These are phyloP conservation scores for Phortica magna DNA, from an alignment of 2,888 invertebrate species.

Conservation along the genomic window DNA sequence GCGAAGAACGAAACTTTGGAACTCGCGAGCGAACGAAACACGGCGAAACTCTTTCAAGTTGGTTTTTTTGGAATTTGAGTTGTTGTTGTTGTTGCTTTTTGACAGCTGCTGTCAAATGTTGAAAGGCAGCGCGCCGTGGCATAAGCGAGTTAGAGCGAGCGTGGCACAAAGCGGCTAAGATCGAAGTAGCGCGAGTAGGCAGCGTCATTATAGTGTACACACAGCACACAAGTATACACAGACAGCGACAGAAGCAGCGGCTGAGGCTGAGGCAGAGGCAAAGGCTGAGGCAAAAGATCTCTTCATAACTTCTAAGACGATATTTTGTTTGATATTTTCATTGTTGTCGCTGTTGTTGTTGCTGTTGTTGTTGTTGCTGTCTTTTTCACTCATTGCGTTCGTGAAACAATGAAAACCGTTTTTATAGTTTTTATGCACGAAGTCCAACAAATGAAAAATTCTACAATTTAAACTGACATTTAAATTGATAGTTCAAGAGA, in stretches of 20 bases:
- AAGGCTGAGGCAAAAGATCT: constrained; percentile 4
- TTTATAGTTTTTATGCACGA: constrained; percentile 72
- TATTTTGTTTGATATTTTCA: neutral
- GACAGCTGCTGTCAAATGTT: constrained; percentile 72
- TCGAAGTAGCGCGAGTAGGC: constrained; percentile 12
- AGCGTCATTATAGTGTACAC: neutral
- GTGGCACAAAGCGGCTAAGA: constrained; percentile 13
- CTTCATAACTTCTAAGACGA: neutral
- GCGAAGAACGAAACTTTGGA: constrained; percentile 17
- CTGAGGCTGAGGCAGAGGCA: neutral
- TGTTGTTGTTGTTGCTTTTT: constrained; percentile 51
- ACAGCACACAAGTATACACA: neutral
- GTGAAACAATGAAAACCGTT: constrained; percentile 66
- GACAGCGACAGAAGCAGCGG: neutral
- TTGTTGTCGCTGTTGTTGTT: neutral
- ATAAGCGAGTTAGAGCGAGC: neutral
- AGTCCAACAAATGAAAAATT: constrained; percentile 73
- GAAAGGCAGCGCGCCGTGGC: constrained; percentile 58
- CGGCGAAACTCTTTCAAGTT: constrained; percentile 70
- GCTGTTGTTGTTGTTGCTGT: neutral
- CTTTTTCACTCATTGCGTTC: neutral
- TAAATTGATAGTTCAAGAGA: constrained; percentile 76
- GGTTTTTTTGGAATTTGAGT: neutral
- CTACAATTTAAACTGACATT: constrained; percentile 76
- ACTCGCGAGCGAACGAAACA: constrained; percentile 41